These are phyloP conservation scores for Daphoenositta chrysoptera DNA, from an alignment of 2,113 vertebrate genomes.

Conservation along the genomic window DNA sequence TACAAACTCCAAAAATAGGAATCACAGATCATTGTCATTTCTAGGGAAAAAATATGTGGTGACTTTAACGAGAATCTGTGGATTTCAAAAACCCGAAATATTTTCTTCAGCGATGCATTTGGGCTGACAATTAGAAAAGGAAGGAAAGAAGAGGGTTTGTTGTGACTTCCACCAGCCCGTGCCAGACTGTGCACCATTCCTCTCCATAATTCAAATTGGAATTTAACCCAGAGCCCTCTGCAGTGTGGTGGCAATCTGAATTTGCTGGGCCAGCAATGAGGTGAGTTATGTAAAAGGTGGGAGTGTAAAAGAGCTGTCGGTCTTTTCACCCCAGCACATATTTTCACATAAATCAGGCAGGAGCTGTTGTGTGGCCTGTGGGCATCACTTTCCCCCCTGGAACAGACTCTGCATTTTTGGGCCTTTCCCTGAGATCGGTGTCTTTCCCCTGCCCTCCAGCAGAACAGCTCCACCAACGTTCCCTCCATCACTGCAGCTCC, in stretches of 20 bases:
- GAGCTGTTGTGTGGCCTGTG: not conserved
- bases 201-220: not conserved
- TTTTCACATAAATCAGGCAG: not conserved
- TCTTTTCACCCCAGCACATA: not conserved
- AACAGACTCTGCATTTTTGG: not conserved
- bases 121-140: not conserved
- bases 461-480: not conserved
- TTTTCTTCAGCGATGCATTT: not conserved
- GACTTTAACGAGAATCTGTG: not conserved
- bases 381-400: not conserved
- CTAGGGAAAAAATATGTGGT: not conserved
- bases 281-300: not conserved
- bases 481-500: not conserved
- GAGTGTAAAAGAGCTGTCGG: not conserved
- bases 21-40: not conserved
- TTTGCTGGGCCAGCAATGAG: not conserved
- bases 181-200: not conserved
- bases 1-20: not conserved
- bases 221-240: not conserved
- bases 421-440: not conserved
- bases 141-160: not conserved
- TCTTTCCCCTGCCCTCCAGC: not conserved
- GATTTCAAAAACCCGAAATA: not conserved
- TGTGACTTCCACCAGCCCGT: not conserved
- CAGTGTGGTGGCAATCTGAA: not conserved